phyloP scores from a whole-genome alignment of 2,888 invertebrate genomes.

The Lottia gigantea region DNA sequence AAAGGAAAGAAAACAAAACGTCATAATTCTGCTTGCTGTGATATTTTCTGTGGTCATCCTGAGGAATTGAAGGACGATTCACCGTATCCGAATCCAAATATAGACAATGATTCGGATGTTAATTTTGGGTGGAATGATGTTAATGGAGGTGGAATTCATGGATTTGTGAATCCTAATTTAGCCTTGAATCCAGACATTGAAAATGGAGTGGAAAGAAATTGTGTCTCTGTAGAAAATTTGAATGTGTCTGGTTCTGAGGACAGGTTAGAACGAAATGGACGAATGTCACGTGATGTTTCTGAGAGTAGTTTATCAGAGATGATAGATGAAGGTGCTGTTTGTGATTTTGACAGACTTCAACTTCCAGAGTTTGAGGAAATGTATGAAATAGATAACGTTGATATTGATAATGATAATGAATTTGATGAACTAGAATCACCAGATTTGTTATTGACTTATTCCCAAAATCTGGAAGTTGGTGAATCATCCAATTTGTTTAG shows the following conservation, averaged over 20 bases:
- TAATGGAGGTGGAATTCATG: neutral
- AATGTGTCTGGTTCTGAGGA: neutral
- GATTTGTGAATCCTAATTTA: neutral
- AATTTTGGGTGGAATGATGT: neutral
- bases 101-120: neutral
- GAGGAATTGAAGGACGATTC: neutral
- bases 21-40: slow-evolving; percentile 9
- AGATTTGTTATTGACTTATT: neutral
- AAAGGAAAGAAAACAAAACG: neutral
- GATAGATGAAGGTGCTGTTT: slow-evolving; percentile 41
- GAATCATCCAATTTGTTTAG: neutral
- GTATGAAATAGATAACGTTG: slow-evolving; percentile 4
- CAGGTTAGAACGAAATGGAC: neutral
- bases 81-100: neutral
- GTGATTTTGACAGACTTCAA: slow-evolving; percentile 28
- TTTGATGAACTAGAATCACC: neutral
- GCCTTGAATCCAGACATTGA: neutral
- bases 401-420: slow-evolving; percentile 5
- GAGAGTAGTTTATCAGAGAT: slow-evolving; percentile 25
- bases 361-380: slow-evolving; percentile 1
- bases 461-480: neutral
- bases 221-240: neutral
- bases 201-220: neutral
- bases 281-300: neutral
- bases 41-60: neutral